These are phyloP conservation scores for Sprattus sprattus DNA, from an alignment of 2,113 vertebrate species.

Conservation along the genomic window DNA sequence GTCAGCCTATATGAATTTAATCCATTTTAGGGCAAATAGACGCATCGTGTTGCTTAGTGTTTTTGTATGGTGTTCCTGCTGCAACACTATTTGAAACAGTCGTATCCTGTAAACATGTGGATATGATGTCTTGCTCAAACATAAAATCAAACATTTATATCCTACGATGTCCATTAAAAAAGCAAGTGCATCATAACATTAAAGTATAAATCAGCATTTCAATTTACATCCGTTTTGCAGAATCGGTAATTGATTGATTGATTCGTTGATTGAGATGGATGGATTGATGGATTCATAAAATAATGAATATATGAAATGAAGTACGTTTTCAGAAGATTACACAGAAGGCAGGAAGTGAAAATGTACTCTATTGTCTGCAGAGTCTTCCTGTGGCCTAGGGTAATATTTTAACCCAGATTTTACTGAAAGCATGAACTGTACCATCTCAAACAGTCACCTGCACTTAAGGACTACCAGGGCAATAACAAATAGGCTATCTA, in stretches of 20 bases:
- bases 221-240: background rate
- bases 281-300: background rate
- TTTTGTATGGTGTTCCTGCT: background rate
- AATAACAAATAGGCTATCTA: background rate
- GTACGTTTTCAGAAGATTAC: background rate
- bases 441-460: slow-evolving; percentile 3
- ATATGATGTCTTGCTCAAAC: too few species aligned
- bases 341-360: background rate
- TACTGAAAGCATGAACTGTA: background rate
- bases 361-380: background rate
- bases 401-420: slow-evolving; percentile 12
- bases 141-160: too few species aligned
- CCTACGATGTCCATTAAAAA: background rate
- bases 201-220: background rate
- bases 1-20: background rate
- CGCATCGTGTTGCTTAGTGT: background rate
- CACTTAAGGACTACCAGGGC: background rate
- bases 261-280: background rate
- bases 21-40: background rate
- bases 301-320: background rate
- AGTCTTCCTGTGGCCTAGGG: slow-evolving; percentile 2
- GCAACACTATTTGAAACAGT: background rate
- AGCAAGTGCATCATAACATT: background rate
- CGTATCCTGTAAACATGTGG: background rate
- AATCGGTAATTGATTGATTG: too few species aligned